Conservation (phyloP, 1,140 invertebrate species). For the Drosophila sproati region DNA sequence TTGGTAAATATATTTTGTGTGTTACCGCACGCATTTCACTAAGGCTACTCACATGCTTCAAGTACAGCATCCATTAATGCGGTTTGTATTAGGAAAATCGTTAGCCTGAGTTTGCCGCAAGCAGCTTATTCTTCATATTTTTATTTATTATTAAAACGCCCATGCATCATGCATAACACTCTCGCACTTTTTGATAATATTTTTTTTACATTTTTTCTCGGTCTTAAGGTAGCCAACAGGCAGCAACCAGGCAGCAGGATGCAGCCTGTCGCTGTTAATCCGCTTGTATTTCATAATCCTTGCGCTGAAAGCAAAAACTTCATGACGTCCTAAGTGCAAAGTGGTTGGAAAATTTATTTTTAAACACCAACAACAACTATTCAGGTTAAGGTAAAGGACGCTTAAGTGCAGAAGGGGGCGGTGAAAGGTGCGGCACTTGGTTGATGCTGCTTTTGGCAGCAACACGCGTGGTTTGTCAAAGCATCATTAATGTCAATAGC, state of each 20-base stretch:
- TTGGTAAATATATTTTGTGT: background rate
- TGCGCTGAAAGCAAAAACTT: slow-evolving; percentile 63
- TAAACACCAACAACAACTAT: slow-evolving; percentile 51
- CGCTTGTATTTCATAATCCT: slow-evolving; percentile 80
- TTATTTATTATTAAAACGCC: slow-evolving; percentile 67
- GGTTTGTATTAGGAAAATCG: slow-evolving; percentile 74
- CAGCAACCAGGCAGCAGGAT: background rate
- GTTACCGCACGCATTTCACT: slow-evolving; percentile 8
- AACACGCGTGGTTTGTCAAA: slow-evolving; percentile 75
- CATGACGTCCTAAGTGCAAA: slow-evolving; percentile 64
- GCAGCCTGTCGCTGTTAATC: slow-evolving; percentile 60
- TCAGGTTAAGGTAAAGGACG: slow-evolving; percentile 3
- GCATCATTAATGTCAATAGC: slow-evolving; percentile 26
- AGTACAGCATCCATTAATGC: slow-evolving; percentile 68
- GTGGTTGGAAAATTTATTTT: slow-evolving; percentile 74
- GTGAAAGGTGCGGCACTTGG: slow-evolving; percentile 5
- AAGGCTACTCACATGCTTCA: slow-evolving; percentile 22
- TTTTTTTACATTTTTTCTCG: slow-evolving; percentile 63
- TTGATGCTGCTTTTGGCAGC: slow-evolving; percentile 35
- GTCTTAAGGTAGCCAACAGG: background rate
- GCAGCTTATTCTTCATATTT: slow-evolving; percentile 47
- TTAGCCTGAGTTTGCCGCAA: slow-evolving; percentile 64
- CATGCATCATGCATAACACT: slow-evolving; percentile 70
- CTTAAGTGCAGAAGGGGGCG: background rate
- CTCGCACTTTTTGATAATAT: slow-evolving; percentile 67